Evolutionary conservation across 1,140 invertebrate species (phyloP).

Genomic region (Anastrepha ludens): DNA sequence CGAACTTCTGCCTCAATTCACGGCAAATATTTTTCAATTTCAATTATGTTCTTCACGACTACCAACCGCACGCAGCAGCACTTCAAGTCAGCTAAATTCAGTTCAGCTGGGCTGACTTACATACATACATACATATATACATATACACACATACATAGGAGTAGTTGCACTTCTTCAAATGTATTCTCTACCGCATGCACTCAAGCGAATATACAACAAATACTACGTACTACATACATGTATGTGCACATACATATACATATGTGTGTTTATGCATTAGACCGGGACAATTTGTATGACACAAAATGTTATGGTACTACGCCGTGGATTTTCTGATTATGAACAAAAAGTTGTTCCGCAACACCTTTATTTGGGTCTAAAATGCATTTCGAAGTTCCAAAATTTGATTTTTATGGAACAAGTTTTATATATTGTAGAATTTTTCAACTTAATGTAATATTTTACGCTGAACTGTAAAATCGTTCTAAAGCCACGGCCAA

Average conservation of each 20-base stretch:
- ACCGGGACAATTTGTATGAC: too few relatives aligned
- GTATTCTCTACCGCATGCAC: not conserved
- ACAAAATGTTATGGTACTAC: too few relatives aligned
- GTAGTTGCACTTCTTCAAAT: not conserved
- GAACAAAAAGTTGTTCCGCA: too few relatives aligned
- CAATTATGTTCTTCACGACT: not conserved
- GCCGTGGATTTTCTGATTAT: too few relatives aligned
- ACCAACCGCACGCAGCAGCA: not conserved
- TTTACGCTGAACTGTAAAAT: too few relatives aligned
- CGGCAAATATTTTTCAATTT: constrained; percentile 38
- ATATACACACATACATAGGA: not conserved
- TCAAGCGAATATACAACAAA: not conserved
- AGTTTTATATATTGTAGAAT: too few relatives aligned
- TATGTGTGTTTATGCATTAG: not conserved
- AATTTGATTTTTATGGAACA: too few relatives aligned
- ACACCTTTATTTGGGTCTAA: too few relatives aligned
- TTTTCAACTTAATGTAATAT: too few relatives aligned
- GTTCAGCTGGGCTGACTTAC: not conserved
- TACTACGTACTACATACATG: not conserved
- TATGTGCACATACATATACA: too few relatives aligned
- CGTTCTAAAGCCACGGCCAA: too few relatives aligned
- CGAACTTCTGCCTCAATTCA: not conserved
- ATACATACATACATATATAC: not conserved
- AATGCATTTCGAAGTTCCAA: too few relatives aligned
- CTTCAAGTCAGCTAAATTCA: constrained; percentile 9